A percentile compares a stretch with the other conserved stretches of the same genome.
Conservation (phyloP, 2,888 invertebrate genomes). For the Hirudinaria manillensis region DNA sequence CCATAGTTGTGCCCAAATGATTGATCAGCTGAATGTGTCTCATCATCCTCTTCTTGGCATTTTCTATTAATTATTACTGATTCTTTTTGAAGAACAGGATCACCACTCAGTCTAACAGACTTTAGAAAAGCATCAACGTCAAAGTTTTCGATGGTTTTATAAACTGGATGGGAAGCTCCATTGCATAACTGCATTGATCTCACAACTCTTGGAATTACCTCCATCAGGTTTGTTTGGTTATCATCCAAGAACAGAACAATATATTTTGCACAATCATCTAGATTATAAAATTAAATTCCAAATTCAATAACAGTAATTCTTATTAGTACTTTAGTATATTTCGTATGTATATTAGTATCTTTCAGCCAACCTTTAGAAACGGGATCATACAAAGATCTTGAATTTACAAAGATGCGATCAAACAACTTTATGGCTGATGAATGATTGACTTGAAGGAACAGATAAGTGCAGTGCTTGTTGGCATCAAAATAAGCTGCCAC, state of each 20-base stretch:
- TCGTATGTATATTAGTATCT: neutral
- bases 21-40: constrained; percentile 34
- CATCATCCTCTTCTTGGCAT: constrained; percentile 32
- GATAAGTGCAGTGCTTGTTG: constrained; percentile 10
- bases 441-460: constrained; percentile 18
- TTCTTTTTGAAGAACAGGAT: constrained; percentile 1
- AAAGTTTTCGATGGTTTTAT: constrained; percentile 27
- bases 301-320: no score
- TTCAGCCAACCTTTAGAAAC: constrained; percentile 2
- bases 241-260: constrained; percentile 29
- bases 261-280: constrained; percentile 30
- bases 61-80: constrained; percentile 19
- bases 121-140: constrained; percentile 14
- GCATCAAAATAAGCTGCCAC: constrained; percentile 8
- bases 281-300: neutral
- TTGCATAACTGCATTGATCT: constrained; percentile 14
- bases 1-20: constrained; percentile 15
- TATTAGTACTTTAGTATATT: neutral
- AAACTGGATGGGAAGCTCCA: constrained; percentile 3
- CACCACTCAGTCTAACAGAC: neutral
- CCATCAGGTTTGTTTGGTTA: constrained; percentile 12
- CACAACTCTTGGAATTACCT: neutral
- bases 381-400: constrained; percentile 12
- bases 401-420: neutral
- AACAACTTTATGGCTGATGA: constrained; percentile 17